These are phyloP conservation scores for Bucco capensis DNA, from an alignment of 2,113 vertebrate genomes.

Conservation along the genomic window DNA sequence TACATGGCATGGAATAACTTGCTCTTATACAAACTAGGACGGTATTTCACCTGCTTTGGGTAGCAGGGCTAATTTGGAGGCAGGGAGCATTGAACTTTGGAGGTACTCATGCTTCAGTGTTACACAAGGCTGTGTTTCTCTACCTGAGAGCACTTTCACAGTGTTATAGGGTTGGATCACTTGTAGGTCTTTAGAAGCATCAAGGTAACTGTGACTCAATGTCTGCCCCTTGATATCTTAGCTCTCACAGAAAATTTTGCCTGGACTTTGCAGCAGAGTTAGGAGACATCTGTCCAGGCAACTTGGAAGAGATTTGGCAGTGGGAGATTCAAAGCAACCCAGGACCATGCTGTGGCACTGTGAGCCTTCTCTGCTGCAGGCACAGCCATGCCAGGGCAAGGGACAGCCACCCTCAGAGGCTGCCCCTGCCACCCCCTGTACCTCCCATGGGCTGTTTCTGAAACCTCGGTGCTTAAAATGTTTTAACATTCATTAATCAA, in stretches of 20 bases:
- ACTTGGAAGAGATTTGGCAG: background rate
- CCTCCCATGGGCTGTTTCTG: background rate
- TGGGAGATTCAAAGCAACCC: background rate
- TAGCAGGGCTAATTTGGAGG: background rate
- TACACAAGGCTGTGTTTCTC: background rate
- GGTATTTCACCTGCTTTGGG: background rate
- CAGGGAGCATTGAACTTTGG: background rate
- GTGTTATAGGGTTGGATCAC: background rate
- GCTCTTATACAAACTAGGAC: no score
- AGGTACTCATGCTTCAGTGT: background rate
- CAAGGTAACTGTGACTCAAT: background rate
- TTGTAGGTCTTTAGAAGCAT: background rate
- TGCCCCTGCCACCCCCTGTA: accelerated
- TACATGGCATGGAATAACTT: no score
- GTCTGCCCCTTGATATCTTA: background rate
- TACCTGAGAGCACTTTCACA: background rate
- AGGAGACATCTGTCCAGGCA: background rate
- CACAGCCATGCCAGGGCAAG: accelerated
- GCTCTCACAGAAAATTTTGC: background rate
- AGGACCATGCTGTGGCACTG: background rate
- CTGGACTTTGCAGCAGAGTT: background rate
- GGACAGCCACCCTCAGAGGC: no score
- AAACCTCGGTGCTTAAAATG: background rate
- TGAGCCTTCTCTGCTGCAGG: background rate
- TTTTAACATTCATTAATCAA: slow-evolving; percentile 20